Conservation (phyloP, 2,888 invertebrate species). For the Pocota personata region DNA sequence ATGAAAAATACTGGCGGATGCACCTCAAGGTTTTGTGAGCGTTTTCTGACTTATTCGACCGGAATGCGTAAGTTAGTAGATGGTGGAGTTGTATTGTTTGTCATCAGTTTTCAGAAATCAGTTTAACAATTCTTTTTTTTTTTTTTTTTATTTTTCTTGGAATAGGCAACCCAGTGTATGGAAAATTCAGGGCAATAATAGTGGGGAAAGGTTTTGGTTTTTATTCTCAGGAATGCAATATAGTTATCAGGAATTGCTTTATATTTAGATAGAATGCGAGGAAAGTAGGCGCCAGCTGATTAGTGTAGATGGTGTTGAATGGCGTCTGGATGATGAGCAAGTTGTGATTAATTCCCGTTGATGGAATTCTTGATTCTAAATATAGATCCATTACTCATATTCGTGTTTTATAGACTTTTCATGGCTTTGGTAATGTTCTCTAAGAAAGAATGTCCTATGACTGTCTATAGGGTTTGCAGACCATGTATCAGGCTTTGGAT, state of each 20-base stretch:
- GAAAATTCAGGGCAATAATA: neutral
- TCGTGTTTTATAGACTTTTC: neutral
- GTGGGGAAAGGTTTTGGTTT: neutral
- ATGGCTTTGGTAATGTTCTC: too few relatives aligned
- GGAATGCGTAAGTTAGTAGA: neutral
- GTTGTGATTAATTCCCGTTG: neutral
- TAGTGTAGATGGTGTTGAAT: neutral
- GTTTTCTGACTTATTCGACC: conserved; percentile 3
- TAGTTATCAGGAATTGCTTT: conserved; percentile 20
- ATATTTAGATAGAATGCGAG: conserved; percentile 30
- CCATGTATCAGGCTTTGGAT: too few relatives aligned
- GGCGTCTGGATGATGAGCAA: neutral
- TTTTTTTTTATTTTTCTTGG: conserved; percentile 1
- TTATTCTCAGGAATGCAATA: neutral
- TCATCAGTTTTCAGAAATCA: neutral
- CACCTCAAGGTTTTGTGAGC: neutral
- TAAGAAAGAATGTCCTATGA: too few relatives aligned
- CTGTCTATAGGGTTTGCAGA: too few relatives aligned
- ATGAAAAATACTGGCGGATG: conserved; percentile 13
- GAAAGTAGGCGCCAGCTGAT: conserved; percentile 2
- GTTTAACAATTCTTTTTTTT: too few relatives aligned
- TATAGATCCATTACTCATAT: neutral
- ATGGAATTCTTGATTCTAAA: conserved; percentile 1
- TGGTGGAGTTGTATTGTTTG: neutral
- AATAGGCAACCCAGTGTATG: neutral